A percentile compares a stretch with the other conserved stretches of the same genome.
phyloP scores from a whole-genome alignment of 2,888 invertebrate genomes.

The Phymatocera aterrima region DNA sequence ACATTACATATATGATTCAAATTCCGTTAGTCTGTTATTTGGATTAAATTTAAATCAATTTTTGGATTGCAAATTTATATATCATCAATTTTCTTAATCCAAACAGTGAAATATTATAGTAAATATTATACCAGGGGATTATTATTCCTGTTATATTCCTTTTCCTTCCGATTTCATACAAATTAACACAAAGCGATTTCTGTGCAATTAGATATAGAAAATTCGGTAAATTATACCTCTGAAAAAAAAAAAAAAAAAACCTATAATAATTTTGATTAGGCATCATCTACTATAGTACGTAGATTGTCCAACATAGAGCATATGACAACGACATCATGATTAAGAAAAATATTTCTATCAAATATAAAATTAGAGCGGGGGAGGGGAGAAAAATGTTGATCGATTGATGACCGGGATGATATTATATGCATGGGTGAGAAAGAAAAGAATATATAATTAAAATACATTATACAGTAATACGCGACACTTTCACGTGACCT shows the following conservation, averaged over 20 bases:
- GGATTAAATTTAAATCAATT: background rate
- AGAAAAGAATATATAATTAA: conserved; percentile 48
- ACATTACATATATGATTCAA: conserved; percentile 12
- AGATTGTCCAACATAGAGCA: conserved; percentile 34
- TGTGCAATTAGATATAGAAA: no score
- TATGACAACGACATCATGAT: conserved; percentile 57
- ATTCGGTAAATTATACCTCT: no score
- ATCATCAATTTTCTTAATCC: background rate
- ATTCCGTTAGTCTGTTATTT: background rate
- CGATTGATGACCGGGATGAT: conserved; percentile 52
- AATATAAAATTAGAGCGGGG: conserved; percentile 56
- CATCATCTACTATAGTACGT: no score
- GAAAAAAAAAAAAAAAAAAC: no score
- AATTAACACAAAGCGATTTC: no score
- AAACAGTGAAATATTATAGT: no score
- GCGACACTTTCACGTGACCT: conserved; percentile 55
- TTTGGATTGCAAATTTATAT: background rate
- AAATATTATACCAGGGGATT: no score
- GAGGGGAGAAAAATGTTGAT: conserved; percentile 52
- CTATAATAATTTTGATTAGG: no score
- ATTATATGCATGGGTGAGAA: conserved; percentile 47
- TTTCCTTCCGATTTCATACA: no score
- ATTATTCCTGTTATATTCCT: no score
- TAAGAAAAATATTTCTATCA: conserved; percentile 54
- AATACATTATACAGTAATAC: conserved; percentile 51